Evolutionary conservation across 37 sponge, comb jelly and placozoan genomes (phyloP), one percentile per base, ranked within the genome.

Genomic region (Halisarca cf. caerulea): DNA sequence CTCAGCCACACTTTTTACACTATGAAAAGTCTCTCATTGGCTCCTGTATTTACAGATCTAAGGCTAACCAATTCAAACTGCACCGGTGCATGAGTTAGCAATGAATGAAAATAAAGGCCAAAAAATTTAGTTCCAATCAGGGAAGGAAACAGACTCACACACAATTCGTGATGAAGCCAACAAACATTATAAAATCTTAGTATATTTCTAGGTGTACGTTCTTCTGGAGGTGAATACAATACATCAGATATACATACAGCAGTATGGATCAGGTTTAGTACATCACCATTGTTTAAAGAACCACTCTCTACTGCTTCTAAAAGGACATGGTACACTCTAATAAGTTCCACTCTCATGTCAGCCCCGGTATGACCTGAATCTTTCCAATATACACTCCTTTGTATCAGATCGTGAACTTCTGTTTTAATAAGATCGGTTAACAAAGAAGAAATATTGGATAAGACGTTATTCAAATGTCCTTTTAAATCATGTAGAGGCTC

Each of bases 401-500:
- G 20, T 17, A 25, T 28, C 66, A 32, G 35, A 83, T 23, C 55
- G 45, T 24, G 55, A 70, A 83, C 35, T 68, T 28, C 38, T 2
- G 20, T 34, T 37, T 4, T 44, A 8, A 47, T 5, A 30, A 45
- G 15, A 18, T 21, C 35, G 9, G 32, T n/a, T 14, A 83, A 37
- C 15, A 70, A n/a, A 15, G 53, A 45, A 20, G 83, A 55, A 28
- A 83, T 7, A 33, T 72, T 35, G 6, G 51, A 11, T 47, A 47
- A 47, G 9, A 47, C 6, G 37, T 84, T 44, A 34, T 33, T 28
- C 20, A 84, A 35, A 53, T 84, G 84, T 15, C 84, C 84, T 58
- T 82, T 64, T 24, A 82, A 44, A 40, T 81, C 60, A 81, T 81
- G 81, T 59, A 81, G 23, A 23, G 81, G 81, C 40, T 80, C 81